A percentile compares a stretch with the other conserved stretches of the same genome.
Evolutionary conservation across 2,888 invertebrate species (phyloP).

Genomic region (Drepana falcataria): DNA sequence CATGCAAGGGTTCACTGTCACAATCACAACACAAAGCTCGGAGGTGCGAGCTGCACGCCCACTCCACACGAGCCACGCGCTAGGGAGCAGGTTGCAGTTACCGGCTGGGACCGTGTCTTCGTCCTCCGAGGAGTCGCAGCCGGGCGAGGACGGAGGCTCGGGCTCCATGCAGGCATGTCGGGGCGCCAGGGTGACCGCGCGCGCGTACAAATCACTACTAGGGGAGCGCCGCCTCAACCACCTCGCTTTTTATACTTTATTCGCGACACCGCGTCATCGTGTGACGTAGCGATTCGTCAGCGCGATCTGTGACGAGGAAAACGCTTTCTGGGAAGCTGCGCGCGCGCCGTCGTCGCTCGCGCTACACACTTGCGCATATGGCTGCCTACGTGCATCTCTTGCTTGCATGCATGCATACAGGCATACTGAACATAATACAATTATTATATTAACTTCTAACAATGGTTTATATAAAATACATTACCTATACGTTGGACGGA

Average conservation of each 20-base stretch:
- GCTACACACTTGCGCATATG: constrained; percentile 5
- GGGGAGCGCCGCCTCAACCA: constrained; percentile 49
- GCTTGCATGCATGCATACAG: background rate
- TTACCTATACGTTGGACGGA: no score
- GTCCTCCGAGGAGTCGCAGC: constrained; percentile 39
- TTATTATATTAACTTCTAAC: no score
- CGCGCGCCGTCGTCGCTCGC: constrained; percentile 17
- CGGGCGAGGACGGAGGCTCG: constrained; percentile 38
- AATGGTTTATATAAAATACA: no score
- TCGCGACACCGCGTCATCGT: constrained; percentile 50
- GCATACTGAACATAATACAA: no score
- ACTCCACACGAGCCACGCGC: background rate
- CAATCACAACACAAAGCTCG: background rate
- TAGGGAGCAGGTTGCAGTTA: background rate
- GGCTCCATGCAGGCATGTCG: constrained; percentile 71
- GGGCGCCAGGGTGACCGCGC: constrained; percentile 56
- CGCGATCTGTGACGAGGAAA: constrained; percentile 62
- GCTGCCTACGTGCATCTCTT: background rate
- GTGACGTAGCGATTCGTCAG: constrained; percentile 45
- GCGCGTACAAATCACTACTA: constrained; percentile 37
- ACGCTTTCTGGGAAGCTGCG: constrained; percentile 70
- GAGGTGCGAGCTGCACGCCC: background rate
- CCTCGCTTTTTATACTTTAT: constrained; percentile 60
- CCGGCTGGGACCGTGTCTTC: constrained; percentile 57
- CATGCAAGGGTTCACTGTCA: background rate